Evolutionary conservation across 1,140 invertebrate genomes (phyloP), one percentile per base, ranked within the genome.

Genomic region (Amphibalanus amphitrite): DNA sequence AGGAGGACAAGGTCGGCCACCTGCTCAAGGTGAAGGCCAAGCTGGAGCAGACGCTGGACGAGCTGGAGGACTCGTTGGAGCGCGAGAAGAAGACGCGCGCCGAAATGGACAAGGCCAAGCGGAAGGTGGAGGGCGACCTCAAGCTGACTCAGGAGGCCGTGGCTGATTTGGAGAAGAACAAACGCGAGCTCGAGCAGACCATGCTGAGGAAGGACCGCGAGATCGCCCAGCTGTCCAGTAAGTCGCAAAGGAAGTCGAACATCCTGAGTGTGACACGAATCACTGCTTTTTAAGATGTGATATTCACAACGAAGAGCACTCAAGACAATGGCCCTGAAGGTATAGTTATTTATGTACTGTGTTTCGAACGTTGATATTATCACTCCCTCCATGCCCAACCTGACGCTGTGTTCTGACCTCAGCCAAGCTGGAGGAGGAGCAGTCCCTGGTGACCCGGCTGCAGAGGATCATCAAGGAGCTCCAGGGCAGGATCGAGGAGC

Each of bases 151-250:
- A 85, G 74, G 82, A 84, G 75, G 79, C 80, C 47, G 81, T 84
- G 33, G 83, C 82, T 72, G 83, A 85, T 69, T 76, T 98, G 76
- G 95, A 97, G 82, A 89, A 93, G 79, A 93, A 95, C 85, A 98
- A 97, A 85, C 93, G 96, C 82, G 96, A 98, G 82, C 84, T 98
- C 70, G 96, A 98, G 84, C 93, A 96, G 81, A 92, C 90, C 80
- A 91, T 95, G 78, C 91, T 93, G 82, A 90, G 92, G 82, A 98
- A 97, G 84, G 95, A 98, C 84, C 93, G 94, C 84, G 96, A 98
- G 84, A 88, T 97, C 80, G 90, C 89, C 59, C 93, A 91, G 72
- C 85, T 98, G 75, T 91, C 91, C 76, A 90, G 92, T 84, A 96
- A 97, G 83, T 28, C n/a, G n/a, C n/a, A n/a, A n/a, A n/a, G n/a